Conservation (phyloP, 1,140 invertebrate genomes). For the Musca domestica region DNA sequence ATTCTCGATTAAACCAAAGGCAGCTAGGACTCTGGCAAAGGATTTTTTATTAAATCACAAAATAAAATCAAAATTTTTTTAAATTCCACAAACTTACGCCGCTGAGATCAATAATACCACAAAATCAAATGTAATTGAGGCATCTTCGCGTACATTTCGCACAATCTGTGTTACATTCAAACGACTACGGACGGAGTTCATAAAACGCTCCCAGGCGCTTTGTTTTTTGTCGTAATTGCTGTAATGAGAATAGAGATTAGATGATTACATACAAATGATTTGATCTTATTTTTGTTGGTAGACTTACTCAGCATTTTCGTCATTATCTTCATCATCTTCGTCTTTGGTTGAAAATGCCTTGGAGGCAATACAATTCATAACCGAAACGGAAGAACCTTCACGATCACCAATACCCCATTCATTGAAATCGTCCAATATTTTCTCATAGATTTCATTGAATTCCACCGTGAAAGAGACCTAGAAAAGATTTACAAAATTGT, state of each 20-base stretch:
- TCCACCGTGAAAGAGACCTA: constrained; percentile 53
- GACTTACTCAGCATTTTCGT: constrained; percentile 17
- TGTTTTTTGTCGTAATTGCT: constrained; percentile 39
- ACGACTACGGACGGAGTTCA: constrained; percentile 62
- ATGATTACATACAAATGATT: not conserved
- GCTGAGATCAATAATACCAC: constrained; percentile 67
- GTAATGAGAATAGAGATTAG: not conserved
- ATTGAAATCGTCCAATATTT: constrained; percentile 50
- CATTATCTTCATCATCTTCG: constrained; percentile 23
- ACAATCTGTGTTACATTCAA: constrained; percentile 72
- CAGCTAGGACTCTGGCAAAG: constrained; percentile 55
- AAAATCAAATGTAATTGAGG: constrained; percentile 73
- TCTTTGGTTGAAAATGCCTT: constrained; percentile 30
- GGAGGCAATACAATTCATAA: constrained; percentile 53
- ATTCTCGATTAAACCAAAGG: constrained; percentile 76
- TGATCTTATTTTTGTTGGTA: not conserved
- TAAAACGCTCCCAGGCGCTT: constrained; percentile 59
- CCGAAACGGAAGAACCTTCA: constrained; percentile 52
- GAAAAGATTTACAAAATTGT: not conserved
- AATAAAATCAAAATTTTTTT: not conserved
- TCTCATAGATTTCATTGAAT: constrained; percentile 53
- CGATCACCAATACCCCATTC: constrained; percentile 54
- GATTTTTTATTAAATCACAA: not conserved
- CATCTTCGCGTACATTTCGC: constrained; percentile 64
- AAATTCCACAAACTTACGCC: constrained; percentile 56